Evolutionary conservation across 2,888 invertebrate species (phyloP), one percentile per base, ranked within the genome.

Genomic region (Sphinx pinastri): DNA sequence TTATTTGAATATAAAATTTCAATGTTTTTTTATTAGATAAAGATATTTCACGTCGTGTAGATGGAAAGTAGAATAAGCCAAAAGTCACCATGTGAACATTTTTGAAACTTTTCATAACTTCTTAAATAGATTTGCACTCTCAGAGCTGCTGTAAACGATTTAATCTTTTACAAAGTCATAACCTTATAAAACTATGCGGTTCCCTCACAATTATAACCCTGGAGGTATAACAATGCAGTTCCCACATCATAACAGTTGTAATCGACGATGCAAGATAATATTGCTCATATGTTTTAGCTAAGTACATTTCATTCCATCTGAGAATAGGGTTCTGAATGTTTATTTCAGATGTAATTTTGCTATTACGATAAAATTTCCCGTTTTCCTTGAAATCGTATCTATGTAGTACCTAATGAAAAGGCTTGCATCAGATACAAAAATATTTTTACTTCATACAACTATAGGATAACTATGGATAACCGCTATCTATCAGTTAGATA

Each of bases 221-320:
- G 77, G 74, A 75, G 72, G 71, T 73, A 60, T 71, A 81, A 91
- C 90, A 91, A 90, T 88, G 75, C 78, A 55, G 76, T 87, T 92
- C 92, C 81, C 92, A 93, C 91, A 80, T 88, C 88, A 89, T 91
- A 92, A 91, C 88, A 84, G 89, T 86, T 79, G 84, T 86, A 85
- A 85, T 83, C 67, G 58, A 67, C 59, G 76, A 75, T 76, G 74
- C 75, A 69, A 76, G 77, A 75, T 75, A 75, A 79, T 76, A 76
- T 73, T 77, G 75, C 76, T 78, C 76, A 70, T 77, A 68, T 71
- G 73, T 73, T 74, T 70, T 69, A 67, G 71, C 59, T 16, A 72
- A 72, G 70, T 63, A 68, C 49, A 58, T 52, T 49, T 55, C 45
- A 31, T 54, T 67, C 67, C 60, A 71, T 16, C 13, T 60, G 52